Conservation (phyloP, 2,113 vertebrate genomes). For the Cairina moschata region DNA sequence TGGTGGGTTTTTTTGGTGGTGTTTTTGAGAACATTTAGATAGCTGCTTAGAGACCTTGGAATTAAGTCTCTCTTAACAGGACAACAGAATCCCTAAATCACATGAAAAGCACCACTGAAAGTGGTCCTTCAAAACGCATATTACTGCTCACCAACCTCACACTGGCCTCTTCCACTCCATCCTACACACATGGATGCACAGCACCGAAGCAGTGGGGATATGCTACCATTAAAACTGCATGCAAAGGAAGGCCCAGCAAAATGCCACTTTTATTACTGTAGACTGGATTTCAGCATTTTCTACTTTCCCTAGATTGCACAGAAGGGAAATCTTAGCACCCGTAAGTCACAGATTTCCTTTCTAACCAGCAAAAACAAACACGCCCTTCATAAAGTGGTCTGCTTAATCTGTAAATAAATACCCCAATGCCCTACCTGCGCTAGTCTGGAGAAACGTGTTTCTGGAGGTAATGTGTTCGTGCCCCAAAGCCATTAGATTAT, state of each 20-base stretch:
- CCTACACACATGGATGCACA: background rate
- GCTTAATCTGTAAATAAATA: background rate
- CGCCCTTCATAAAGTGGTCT: background rate
- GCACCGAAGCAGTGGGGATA: background rate
- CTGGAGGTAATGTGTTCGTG: background rate
- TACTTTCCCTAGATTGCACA: background rate
- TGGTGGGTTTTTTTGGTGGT: background rate
- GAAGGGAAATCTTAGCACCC: background rate
- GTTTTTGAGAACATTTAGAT: background rate
- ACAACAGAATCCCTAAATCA: background rate
- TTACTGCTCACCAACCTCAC: background rate
- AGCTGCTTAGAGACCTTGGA: background rate
- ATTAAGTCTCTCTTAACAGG: background rate
- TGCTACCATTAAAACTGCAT: background rate
- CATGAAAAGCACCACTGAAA: background rate
- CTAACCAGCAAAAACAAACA: background rate
- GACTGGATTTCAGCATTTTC: background rate
- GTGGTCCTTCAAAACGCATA: background rate
- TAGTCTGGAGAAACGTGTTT: background rate
- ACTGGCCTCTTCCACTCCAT: background rate
- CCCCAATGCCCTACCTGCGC: background rate
- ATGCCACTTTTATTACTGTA: background rate
- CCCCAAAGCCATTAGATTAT: background rate
- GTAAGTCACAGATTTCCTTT: background rate
- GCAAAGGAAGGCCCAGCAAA: background rate